Percentiles rank a stretch among this genome's conserved stretches.
phyloP scores from a whole-genome alignment of 2,113 vertebrate species.

The Pluvialis apricaria region DNA sequence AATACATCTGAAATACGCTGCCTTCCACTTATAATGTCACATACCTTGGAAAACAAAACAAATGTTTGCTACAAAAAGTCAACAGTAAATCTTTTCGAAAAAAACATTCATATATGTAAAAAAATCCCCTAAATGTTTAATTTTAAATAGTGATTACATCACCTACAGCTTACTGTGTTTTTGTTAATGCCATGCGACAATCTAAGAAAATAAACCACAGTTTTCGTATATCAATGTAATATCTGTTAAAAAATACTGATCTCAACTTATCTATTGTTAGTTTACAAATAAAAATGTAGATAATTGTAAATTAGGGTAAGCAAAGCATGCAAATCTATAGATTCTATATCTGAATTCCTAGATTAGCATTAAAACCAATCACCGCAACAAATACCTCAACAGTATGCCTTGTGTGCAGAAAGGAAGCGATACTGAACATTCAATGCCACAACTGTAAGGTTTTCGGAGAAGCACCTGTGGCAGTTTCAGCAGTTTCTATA shows the following conservation, averaged over 20 bases:
- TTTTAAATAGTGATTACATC: slow-evolving; percentile 64
- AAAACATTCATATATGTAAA: slow-evolving; percentile 9
- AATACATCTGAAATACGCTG: background rate
- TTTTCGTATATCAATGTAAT: slow-evolving; percentile 80
- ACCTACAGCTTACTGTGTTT: slow-evolving; percentile 74
- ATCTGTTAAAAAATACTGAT: slow-evolving; percentile 79
- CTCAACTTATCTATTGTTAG: slow-evolving; percentile 85
- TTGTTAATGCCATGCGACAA: slow-evolving; percentile 90
- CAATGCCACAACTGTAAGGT: slow-evolving; percentile 99
- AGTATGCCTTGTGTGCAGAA: slow-evolving; percentile 99
- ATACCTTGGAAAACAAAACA: slow-evolving; percentile 64
- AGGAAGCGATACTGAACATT: slow-evolving; percentile 99
- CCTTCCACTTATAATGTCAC: slow-evolving; percentile 76
- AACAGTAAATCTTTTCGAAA: background rate
- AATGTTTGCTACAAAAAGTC: background rate
- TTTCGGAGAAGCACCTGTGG: slow-evolving; percentile 99
- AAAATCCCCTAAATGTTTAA: background rate
- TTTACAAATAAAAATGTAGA: slow-evolving; percentile 86
- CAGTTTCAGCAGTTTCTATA: slow-evolving; percentile 99
- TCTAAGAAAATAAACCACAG: slow-evolving; percentile 73
- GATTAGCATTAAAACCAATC: slow-evolving; percentile 99
- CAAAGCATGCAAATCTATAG: slow-evolving; percentile 99
- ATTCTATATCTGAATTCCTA: slow-evolving; percentile 91
- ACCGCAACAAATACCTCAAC: slow-evolving; percentile 99
- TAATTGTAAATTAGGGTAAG: slow-evolving; percentile 92